Conservation (phyloP, 1,140 invertebrate species). For the Camponotus vicinus region DNA sequence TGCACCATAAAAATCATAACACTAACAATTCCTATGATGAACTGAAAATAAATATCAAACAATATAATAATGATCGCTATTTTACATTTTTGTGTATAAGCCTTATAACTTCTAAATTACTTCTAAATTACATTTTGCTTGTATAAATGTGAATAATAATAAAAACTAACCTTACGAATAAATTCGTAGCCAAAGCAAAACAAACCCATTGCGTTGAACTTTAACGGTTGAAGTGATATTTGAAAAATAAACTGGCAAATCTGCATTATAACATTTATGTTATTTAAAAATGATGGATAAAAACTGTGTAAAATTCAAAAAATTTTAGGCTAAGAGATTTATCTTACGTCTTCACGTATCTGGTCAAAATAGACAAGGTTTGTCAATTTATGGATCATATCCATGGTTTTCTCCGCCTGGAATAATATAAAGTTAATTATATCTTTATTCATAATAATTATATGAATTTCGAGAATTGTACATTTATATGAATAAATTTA, state of each 20-base stretch:
- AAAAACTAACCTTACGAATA: constrained; percentile 15
- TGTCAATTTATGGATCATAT: constrained; percentile 9
- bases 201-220: constrained; percentile 11
- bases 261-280: neutral
- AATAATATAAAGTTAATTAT: neutral
- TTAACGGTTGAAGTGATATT: constrained; percentile 15
- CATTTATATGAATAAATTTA: too few species aligned
- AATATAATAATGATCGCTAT: neutral
- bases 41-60: constrained; percentile 17
- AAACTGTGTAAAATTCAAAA: neutral
- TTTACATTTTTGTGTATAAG: neutral
- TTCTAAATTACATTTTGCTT: neutral
- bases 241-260: constrained; percentile 19
- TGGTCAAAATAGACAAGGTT: constrained; percentile 1
- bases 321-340: neutral
- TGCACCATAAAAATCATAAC: constrained; percentile 18
- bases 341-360: constrained; percentile 18
- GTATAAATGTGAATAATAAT: neutral
- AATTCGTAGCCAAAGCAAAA: constrained; percentile 29
- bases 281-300: neutral
- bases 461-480: too few species aligned
- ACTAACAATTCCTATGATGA: neutral
- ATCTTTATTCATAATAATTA: too few species aligned
- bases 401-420: neutral
- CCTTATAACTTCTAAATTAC: neutral